phyloP scores from a whole-genome alignment of 2,888 invertebrate species.

The Drosophila robusta region DNA sequence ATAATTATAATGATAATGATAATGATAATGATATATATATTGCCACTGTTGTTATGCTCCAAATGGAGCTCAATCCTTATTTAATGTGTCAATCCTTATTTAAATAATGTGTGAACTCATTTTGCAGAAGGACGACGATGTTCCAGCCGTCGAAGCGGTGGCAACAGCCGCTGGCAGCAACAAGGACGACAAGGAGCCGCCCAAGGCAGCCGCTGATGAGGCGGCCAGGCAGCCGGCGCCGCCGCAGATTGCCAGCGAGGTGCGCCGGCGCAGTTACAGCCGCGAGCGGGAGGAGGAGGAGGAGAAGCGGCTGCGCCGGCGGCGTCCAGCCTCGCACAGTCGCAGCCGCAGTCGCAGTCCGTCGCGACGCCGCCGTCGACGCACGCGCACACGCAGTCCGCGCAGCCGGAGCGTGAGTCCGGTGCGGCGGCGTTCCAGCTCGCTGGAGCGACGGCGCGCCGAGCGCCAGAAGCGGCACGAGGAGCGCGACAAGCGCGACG shows the following conservation, averaged over 20 bases:
- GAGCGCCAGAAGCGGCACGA: conserved; percentile 80
- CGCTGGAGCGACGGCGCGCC: conserved; percentile 74
- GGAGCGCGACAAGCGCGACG: conserved; percentile 66
- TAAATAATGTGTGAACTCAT: too few relatives aligned
- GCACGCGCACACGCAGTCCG: conserved; percentile 44
- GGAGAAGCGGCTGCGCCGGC: conserved; percentile 29
- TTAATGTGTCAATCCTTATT: too few relatives aligned
- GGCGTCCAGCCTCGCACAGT: conserved; percentile 44
- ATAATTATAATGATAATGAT: too few relatives aligned
- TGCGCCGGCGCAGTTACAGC: conserved; percentile 33
- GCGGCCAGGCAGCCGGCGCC: conserved; percentile 16
- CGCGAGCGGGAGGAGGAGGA: conserved; percentile 35
- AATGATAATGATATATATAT: too few relatives aligned
- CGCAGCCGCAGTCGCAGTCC: conserved; percentile 45
- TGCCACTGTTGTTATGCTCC: too few relatives aligned
- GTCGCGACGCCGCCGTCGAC: conserved; percentile 46
- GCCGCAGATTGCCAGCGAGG: conserved; percentile 39
- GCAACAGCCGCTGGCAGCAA: background rate
- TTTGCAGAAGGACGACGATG: conserved; percentile 56
- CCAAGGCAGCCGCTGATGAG: conserved; percentile 1
- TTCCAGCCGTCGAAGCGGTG: background rate
- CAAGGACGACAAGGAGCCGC: background rate
- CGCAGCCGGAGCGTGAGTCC: conserved; percentile 48
- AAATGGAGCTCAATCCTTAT: too few relatives aligned
- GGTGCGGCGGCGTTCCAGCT: conserved; percentile 68